These are phyloP conservation scores for Aulostomus chinensis DNA, from an alignment of 2,797 vertebrate species.

Conservation along the genomic window DNA sequence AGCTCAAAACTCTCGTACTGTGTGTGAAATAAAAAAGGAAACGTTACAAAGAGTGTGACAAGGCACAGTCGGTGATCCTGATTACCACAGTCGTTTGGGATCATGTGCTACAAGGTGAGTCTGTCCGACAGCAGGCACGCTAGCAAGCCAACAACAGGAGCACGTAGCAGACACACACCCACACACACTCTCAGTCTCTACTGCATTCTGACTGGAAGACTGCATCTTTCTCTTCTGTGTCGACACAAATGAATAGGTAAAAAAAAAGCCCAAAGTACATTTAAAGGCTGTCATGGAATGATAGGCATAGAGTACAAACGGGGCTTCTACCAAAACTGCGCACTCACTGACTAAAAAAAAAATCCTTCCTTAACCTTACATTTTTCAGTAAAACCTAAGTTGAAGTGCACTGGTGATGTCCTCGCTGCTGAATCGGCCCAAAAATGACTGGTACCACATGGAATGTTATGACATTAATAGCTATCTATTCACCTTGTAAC, in stretches of 20 bases:
- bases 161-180: conserved; percentile 17
- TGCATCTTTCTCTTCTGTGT: conserved; percentile 1
- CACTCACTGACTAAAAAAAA: not conserved
- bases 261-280: conserved; percentile 38
- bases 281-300: conserved; percentile 65
- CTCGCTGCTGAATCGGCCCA: not conserved
- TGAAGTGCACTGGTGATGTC: conserved; percentile 4
- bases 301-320: conserved; percentile 52
- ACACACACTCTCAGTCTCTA: not conserved
- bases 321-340: not conserved
- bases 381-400: conserved; percentile 15
- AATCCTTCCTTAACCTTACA: conserved; percentile 13
- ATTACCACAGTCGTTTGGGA: conserved; percentile 62
- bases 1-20: conserved; percentile 52
- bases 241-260: conserved; percentile 22
- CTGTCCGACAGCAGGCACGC: conserved; percentile 41
- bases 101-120: conserved; percentile 42
- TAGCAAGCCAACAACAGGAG: conserved; percentile 47
- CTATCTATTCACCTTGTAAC: not conserved
- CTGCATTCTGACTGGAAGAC: conserved; percentile 29
- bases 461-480: conserved; percentile 28
- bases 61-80: conserved; percentile 81
- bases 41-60: conserved; percentile 53
- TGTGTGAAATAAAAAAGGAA: conserved; percentile 28
- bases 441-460: conserved; percentile 4